Evolutionary conservation across 23 tunicate genomes (phyloP).

Genomic region (Styela clava): DNA sequence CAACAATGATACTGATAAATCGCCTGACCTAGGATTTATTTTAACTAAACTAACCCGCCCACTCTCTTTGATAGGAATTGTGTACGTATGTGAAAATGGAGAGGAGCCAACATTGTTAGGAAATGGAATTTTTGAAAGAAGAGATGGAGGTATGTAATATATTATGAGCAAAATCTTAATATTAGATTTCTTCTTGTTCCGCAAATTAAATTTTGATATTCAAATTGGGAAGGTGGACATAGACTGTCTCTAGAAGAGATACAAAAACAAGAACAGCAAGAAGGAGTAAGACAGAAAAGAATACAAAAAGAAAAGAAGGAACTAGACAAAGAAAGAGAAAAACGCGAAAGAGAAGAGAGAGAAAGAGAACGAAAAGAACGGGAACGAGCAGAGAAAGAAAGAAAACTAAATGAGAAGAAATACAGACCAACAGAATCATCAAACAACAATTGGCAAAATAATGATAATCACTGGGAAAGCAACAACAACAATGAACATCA

Average conservation of each 20-base stretch:
- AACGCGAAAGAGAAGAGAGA: constrained; percentile 42
- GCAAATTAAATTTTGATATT: too few relatives aligned
- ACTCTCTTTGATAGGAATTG: too few relatives aligned
- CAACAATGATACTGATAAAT: too few relatives aligned
- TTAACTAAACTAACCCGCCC: too few relatives aligned
- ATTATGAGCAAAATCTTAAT: too few relatives aligned
- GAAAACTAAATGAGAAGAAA: constrained; percentile 12
- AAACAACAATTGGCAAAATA: constrained; percentile 15
- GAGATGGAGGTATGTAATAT: constrained; percentile 30
- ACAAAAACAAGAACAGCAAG: constrained; percentile 31
- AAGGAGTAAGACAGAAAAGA: constrained; percentile 24
- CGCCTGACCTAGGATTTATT: too few relatives aligned
- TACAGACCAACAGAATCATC: constrained; percentile 21
- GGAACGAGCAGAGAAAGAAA: constrained; percentile 27
- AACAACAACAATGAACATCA: constrained; percentile 26
- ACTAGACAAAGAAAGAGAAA: constrained; percentile 57
- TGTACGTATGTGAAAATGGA: constrained; percentile 60
- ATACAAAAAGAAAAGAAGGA: constrained; percentile 31
- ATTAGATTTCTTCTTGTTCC: too few relatives aligned
- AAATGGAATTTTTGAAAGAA: constrained; percentile 57
- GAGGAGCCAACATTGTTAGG: constrained; percentile 47
- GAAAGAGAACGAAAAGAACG: constrained; percentile 50
- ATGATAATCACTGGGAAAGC: background rate
- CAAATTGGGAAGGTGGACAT: background rate
- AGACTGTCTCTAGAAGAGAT: constrained; percentile 25